Base-by-base conservation (phyloP, 2,113 vertebrate species). In the Meles meles region DNA sequence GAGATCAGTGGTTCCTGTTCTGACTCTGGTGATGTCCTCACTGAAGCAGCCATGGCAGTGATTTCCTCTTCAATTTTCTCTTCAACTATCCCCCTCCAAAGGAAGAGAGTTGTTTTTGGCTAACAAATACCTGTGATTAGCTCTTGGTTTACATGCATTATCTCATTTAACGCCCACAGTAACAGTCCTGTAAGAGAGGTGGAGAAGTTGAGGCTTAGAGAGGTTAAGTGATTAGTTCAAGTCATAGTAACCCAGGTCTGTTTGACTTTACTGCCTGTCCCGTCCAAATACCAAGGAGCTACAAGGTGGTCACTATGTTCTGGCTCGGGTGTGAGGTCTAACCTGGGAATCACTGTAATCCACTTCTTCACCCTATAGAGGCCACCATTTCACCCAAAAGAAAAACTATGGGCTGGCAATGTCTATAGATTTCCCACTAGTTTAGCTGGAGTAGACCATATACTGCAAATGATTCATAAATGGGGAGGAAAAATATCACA, bases 11-110 rank as follows among this genome's bases (percentile, higher is more conserved):
- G 29, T 29, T 92, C 21, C 55, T 77, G 17, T 90, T 82, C 65
- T 76, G 71, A 81, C 31, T 90, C 49, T 82, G 49, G n/a, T 55
- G 49, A 86, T 81, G 57, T 59, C n/a, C 27, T 90, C 65, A 77
- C 55, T 80, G 65, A 67, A 87, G 47, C 7, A 74, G 63, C 39
- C 31, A 65, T 18, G 18, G 9, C 37, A 94, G 55, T 23, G 83
- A 79, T 92, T 94, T 85, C 47, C 93, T 96, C 47, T 72, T 4
- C 57, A 52, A 96, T n/a, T 17, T 93, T 95, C 67, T 93, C 25
- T 86, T 85, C 79, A 80, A 74, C 23, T 29, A 84, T 71, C 25
- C 39, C 34, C 18, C 39, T 96, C 49, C 52, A 96, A 76, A 92
- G 37, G 71, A 94, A 92, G 27, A 79, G 5, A 85, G 10, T 59